Evolutionary conservation across 2,113 vertebrate genomes (phyloP), one percentile per base, ranked within the genome.

Genomic region (Coryphaenoides rupestris): DNA sequence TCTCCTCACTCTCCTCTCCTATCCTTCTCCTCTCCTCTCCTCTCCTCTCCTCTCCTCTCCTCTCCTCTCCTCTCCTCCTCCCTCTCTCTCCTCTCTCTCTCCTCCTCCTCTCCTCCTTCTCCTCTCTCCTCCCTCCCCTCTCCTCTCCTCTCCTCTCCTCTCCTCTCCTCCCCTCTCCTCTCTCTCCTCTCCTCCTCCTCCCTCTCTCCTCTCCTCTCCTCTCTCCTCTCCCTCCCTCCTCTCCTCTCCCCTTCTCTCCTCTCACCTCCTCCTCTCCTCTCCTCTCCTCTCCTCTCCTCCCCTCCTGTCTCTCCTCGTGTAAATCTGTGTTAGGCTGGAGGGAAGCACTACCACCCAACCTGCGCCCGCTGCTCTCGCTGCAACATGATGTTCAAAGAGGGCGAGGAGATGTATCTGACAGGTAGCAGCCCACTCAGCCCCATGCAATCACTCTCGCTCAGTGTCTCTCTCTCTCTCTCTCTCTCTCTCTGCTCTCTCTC

Each of bases 321-420:
- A 7, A 15, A 26, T 63, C 50, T 64, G 69, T 64, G 69, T 21
- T 52, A 99, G 97, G 97, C 96, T 40, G 96, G 95, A 82, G 96
- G 96, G 63, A 98, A 98, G 68, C 96, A 97, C 79, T 99, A 98
- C 86, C 97, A 99, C 74, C 97, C 97, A 1, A 90, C 93, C 52
- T 99, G 97, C 58, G 97, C 97, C 77, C 93, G 95, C 28, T 99
- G 97, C 77, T 93, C 93, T 19, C 94, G 96, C 77, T 99, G 97
- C 86, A 95, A 96, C 85, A 88, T 94, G 88, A 99, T 96, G 96
- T 99, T 99, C 90, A 94, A 93, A 0, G 97, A 98, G 80, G 97
- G 97, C 21, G 96, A 99, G 81, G 97, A 99, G 87, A 98, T 99
- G 96, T 99, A 98, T 76, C 93, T 99, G 76, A 96, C 96, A 91